Percentiles rank a stretch among this genome's conserved stretches.
Evolutionary conservation across 2,888 invertebrate genomes (phyloP).

Genomic region (Cephus nigrinus): DNA sequence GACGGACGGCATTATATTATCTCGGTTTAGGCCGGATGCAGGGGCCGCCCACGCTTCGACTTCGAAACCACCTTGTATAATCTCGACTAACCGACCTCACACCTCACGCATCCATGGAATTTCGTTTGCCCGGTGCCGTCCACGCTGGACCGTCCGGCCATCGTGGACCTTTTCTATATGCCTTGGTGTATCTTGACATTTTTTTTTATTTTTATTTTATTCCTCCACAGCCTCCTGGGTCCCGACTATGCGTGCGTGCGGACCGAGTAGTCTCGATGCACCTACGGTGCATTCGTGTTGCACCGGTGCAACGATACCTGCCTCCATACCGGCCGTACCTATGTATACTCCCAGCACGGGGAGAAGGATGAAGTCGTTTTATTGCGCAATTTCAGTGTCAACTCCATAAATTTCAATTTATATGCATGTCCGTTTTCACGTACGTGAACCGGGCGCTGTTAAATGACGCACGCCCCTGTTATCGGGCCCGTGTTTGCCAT

Average conservation of each 20-base stretch:
- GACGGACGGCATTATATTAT: constrained; percentile 63
- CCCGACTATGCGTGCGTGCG: not conserved
- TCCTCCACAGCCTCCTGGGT: too few relatives aligned
- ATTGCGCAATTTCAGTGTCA: constrained; percentile 48
- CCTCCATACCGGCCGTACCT: not conserved
- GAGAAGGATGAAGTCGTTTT: constrained; percentile 27
- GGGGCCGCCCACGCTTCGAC: constrained; percentile 61
- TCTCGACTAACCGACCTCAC: constrained; percentile 11
- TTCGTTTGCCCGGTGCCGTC: constrained; percentile 19
- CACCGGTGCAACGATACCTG: not conserved
- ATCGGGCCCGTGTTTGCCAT: not conserved
- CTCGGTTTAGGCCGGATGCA: constrained; percentile 64
- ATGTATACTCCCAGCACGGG: not conserved
- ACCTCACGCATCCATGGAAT: constrained; percentile 32
- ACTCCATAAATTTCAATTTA: constrained; percentile 57
- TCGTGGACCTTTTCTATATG: not conserved
- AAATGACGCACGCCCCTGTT: not conserved
- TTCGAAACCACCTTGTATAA: constrained; percentile 18
- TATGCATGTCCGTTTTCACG: constrained; percentile 24
- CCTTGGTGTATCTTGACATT: not conserved
- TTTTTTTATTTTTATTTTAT: not conserved
- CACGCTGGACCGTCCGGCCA: not conserved
- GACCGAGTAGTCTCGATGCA: not conserved
- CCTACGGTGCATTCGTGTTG: not conserved
- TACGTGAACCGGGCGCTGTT: not conserved